phyloP scores from a whole-genome alignment of 2,113 vertebrate species.

The Setophaga petechia region DNA sequence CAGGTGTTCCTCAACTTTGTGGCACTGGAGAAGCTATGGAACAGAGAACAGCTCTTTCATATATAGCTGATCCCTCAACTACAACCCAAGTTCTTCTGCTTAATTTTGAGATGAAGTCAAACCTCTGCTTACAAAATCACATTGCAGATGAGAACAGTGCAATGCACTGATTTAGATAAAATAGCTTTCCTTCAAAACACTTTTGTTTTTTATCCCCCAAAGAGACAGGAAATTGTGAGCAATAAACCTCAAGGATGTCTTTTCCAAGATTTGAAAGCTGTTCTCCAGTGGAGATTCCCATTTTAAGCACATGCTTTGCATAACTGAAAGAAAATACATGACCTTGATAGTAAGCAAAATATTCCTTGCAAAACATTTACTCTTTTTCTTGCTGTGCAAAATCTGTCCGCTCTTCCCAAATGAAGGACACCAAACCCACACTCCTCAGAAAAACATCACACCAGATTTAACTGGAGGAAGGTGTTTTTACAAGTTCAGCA shows the following conservation, averaged over 20 bases:
- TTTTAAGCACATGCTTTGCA: slow-evolving; percentile 21
- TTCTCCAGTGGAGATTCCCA: neutral
- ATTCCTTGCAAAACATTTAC: neutral
- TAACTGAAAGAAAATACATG: neutral
- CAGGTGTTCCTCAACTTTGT: neutral
- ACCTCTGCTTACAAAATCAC: neutral
- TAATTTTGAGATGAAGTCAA: neutral
- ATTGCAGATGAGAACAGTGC: accelerated
- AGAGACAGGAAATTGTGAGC: slow-evolving; percentile 25
- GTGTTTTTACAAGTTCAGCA: neutral
- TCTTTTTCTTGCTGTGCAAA: neutral
- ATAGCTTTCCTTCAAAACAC: neutral
- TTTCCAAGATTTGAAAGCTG: neutral
- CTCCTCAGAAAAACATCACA: neutral
- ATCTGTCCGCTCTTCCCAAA: neutral
- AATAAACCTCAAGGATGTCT: slow-evolving; percentile 25
- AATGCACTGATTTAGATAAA: neutral
- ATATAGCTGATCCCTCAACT: neutral
- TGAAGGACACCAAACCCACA: neutral
- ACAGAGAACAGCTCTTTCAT: neutral
- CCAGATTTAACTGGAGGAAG: neutral
- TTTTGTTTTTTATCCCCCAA: neutral
- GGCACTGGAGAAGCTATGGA: accelerated
- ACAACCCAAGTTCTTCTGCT: neutral
- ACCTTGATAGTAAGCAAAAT: slow-evolving; percentile 27